Conservation (phyloP, 2,888 invertebrate genomes). For the Morpho achilles region DNA sequence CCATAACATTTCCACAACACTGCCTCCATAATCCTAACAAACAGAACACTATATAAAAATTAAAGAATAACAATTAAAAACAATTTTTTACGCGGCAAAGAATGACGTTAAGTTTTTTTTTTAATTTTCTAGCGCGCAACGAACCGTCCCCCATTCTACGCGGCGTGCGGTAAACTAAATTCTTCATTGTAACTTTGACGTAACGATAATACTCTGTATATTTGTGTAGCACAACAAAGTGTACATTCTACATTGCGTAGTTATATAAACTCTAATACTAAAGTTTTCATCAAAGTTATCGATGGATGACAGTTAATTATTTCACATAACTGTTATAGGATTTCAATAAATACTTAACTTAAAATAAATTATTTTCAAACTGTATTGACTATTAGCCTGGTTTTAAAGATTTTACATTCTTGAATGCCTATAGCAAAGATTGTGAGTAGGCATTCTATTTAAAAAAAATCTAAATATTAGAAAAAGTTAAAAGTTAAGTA, state of each 20-base stretch:
- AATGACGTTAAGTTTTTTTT: constrained; percentile 9
- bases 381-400: constrained; percentile 23
- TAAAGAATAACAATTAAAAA: neutral
- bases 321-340: neutral
- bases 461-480: no score
- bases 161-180: constrained; percentile 57
- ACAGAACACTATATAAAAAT: constrained; percentile 1
- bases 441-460: no score
- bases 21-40: neutral
- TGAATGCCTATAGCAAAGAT: neutral
- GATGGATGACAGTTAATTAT: constrained; percentile 1
- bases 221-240: neutral
- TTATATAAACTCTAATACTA: neutral
- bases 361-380: constrained; percentile 23
- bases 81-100: constrained; percentile 11
- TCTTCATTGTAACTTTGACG: constrained; percentile 13
- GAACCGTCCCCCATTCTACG: constrained; percentile 46
- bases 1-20: constrained; percentile 5
- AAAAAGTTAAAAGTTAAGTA: no score
- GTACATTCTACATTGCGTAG: constrained; percentile 5
- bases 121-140: constrained; percentile 22
- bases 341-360: constrained; percentile 14
- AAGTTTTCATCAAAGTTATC: neutral
- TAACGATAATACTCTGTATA: constrained; percentile 17
- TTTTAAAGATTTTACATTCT: constrained; percentile 13